Conservation (phyloP, 2,113 vertebrate species). For the Felis catus region DNA sequence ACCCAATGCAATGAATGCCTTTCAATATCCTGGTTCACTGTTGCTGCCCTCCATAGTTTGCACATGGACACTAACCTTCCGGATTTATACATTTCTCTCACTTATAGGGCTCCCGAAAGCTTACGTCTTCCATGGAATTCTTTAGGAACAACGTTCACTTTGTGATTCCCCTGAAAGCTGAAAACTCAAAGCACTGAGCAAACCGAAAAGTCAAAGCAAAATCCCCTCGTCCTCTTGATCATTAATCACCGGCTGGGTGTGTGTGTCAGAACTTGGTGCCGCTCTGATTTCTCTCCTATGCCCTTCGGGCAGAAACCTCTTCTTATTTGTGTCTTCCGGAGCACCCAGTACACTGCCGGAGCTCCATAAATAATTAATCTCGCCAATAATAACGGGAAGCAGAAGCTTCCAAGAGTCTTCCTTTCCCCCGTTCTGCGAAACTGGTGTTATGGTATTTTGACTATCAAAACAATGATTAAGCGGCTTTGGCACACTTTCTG, state of each 20-base stretch:
- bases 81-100: background rate
- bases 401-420: conserved; percentile 62
- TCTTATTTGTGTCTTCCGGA: conserved; percentile 73
- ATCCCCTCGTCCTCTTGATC: background rate
- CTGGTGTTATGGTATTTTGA: conserved; percentile 74
- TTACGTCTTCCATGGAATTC: conserved; percentile 24
- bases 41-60: background rate
- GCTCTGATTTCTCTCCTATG: conserved; percentile 47
- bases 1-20: background rate
- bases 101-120: background rate
- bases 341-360: conserved; percentile 63
- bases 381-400: conserved; percentile 71
- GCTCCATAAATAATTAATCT: conserved; percentile 80
- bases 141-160: conserved; percentile 43
- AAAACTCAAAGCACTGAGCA: conserved; percentile 55
- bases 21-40: background rate
- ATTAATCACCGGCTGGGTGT: conserved; percentile 67
- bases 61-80: background rate
- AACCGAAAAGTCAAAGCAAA: conserved; percentile 66
- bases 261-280: background rate
- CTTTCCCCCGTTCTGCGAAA: conserved; percentile 64
- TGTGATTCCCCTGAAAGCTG: conserved; percentile 52
- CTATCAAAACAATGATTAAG: conserved; percentile 81
- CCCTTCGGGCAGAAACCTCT: conserved; percentile 67
- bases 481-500: conserved; percentile 72